phyloP scores from a whole-genome alignment of 2,113 vertebrate species.

The Falcunculus frontatus region DNA sequence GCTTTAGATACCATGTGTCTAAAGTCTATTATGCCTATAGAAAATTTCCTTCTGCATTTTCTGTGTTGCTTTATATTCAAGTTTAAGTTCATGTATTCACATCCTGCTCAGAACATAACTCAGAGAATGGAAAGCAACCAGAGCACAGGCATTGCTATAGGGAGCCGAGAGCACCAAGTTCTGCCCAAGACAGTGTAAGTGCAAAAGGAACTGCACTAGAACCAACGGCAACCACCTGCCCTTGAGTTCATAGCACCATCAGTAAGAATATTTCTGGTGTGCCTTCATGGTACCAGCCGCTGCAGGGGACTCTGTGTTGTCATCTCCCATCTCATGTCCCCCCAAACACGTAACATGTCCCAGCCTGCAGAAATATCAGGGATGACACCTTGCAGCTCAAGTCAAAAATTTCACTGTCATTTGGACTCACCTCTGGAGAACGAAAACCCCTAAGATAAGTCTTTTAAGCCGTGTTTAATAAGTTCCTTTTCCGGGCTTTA shows the following conservation, averaged over 20 bases:
- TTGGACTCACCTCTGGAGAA: background rate
- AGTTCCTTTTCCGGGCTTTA: background rate
- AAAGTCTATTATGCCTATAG: background rate
- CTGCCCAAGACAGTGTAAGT: background rate
- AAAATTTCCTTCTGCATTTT: background rate
- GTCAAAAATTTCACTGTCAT: background rate
- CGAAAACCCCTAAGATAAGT: background rate
- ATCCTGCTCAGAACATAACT: background rate
- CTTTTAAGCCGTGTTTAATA: background rate
- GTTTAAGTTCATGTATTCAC: background rate
- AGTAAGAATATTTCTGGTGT: background rate
- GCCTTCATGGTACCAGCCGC: background rate
- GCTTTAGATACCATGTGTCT: background rate
- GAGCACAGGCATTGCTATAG: background rate
- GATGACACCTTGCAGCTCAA: background rate
- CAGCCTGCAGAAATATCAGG: background rate
- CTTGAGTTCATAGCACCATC: background rate
- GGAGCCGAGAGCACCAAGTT: background rate
- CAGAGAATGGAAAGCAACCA: background rate
- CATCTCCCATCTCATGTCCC: background rate
- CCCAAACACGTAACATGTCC: accelerated
- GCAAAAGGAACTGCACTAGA: background rate
- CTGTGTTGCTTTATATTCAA: background rate
- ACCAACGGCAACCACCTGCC: background rate
- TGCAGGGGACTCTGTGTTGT: background rate